Base-by-base conservation (phyloP, 2,113 vertebrate species). In the Microtus richardsoni region DNA sequence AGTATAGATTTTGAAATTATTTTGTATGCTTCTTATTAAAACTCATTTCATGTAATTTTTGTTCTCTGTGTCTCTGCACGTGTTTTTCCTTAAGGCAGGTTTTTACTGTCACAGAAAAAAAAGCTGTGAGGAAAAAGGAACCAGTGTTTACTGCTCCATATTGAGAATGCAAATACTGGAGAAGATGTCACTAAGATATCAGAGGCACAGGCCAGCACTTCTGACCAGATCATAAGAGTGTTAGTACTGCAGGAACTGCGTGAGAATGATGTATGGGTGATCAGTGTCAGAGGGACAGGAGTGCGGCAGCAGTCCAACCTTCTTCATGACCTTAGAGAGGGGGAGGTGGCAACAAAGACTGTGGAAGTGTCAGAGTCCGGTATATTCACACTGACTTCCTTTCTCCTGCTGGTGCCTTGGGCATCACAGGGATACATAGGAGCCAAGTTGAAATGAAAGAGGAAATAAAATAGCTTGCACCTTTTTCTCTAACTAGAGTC, bases 151-250 rank as follows among this genome's bases (percentile, higher is more conserved):
- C 36, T 22, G 64, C 39, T 82, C 41, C 33, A 86, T 44, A 14
- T 39, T 30, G 64, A 88, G 44, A 88, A 71, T 14, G 52, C 39
- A 62, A 83, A 66, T 89, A 77, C 41, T 44, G 5, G 64, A 93
- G 9, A 49, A 89, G 39, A 90, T 77, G 88, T 88, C 19, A 66
- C 64, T 58, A 77, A 94, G 14, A n/a, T 91, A 66, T 87, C 58
- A 73, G 10, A 68, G 75, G n/a, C 39, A 73, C 5, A 68, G 75
- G n/a, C 39, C 44, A 88, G 47, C 41, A 47, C 52, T 90, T 95
- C 14, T 22, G 64, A 92, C 49, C 8, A 13, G 52, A 90, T 94
- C 24, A 79, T 2, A 80, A 52, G 83, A 73, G 28, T 8, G 54
- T 41, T 41, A 83, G 60, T 41, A 28, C 41, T 62, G 13, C 54